Evolutionary conservation across 2,888 invertebrate species (phyloP).

Genomic region (Nomada lathburiana): DNA sequence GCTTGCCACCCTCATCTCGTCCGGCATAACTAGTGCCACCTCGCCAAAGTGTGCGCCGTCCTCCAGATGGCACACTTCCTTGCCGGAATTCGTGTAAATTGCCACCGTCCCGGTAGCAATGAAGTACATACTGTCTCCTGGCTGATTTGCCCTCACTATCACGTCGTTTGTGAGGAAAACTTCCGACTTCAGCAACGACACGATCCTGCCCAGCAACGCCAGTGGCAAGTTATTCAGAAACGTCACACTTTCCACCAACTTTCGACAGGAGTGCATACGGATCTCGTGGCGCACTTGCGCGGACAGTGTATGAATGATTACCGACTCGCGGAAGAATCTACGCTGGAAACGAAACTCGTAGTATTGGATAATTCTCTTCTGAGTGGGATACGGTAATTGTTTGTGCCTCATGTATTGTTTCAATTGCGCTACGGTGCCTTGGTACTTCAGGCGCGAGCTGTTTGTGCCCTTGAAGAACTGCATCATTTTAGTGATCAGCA

Average conservation of each 20-base stretch:
- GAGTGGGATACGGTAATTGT: conserved; percentile 76
- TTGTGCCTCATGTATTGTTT: conserved; percentile 80
- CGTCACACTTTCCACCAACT: conserved; percentile 86
- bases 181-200: conserved; percentile 85
- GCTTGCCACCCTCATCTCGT: conserved; percentile 81
- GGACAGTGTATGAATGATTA: conserved; percentile 79
- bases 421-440: conserved; percentile 76
- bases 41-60: conserved; percentile 85
- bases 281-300: conserved; percentile 84
- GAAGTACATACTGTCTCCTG: conserved; percentile 87
- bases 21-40: conserved; percentile 82
- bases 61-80: conserved; percentile 82
- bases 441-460: conserved; percentile 79
- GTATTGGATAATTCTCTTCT: conserved; percentile 76
- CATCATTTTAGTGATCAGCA: conserved; percentile 75
- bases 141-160: conserved; percentile 85
- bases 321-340: conserved; percentile 78
- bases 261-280: conserved; percentile 85
- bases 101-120: conserved; percentile 86
- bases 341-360: conserved; percentile 81
- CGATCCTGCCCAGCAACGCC: conserved; percentile 85
- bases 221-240: conserved; percentile 86
- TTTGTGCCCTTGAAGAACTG: conserved; percentile 76
- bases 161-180: conserved; percentile 86
- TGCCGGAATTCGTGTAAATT: conserved; percentile 85